Percentiles rank a stretch among this genome's conserved stretches.
These are phyloP conservation scores for Falco punctatus DNA, from an alignment of 2,113 vertebrate genomes.

Conservation along the genomic window DNA sequence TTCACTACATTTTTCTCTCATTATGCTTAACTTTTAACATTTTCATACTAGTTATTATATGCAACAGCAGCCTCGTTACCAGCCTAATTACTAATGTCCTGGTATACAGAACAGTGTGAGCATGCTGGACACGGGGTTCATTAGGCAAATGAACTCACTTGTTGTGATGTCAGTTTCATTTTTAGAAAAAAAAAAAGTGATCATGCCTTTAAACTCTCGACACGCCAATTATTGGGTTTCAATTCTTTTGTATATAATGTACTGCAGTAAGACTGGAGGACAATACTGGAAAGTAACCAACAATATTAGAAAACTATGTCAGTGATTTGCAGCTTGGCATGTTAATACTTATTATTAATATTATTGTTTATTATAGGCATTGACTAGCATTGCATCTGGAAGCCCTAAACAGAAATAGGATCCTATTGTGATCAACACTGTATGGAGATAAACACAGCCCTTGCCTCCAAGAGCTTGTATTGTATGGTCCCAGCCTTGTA, in stretches of 20 bases:
- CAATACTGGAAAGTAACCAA: constrained; percentile 71
- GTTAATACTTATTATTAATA: constrained; percentile 65
- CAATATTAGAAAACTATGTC: constrained; percentile 57
- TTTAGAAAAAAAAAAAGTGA: not conserved
- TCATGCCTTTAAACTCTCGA: constrained; percentile 43
- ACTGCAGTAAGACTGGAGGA: constrained; percentile 31
- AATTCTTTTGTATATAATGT: constrained; percentile 63
- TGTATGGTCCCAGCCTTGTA: constrained; percentile 29
- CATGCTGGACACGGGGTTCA: not conserved
- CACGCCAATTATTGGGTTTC: constrained; percentile 48
- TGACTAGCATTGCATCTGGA: constrained; percentile 61
- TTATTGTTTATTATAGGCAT: constrained; percentile 64
- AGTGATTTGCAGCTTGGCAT: constrained; percentile 56
- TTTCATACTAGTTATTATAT: not conserved
- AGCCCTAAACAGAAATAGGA: constrained; percentile 55
- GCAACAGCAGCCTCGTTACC: not conserved
- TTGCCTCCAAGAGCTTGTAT: constrained; percentile 43
- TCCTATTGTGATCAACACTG: constrained; percentile 36
- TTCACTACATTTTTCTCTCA: constrained; percentile 22
- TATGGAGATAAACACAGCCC: constrained; percentile 41
- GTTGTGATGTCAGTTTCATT: constrained; percentile 26
- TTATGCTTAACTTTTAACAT: constrained; percentile 18
- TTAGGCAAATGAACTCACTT: constrained; percentile 8
- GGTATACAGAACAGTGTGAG: not conserved
- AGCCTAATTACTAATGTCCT: not conserved